Percentiles rank a stretch among this genome's conserved stretches.
phyloP scores from a whole-genome alignment of 2,888 invertebrate genomes.

The Drosophila borealis region DNA sequence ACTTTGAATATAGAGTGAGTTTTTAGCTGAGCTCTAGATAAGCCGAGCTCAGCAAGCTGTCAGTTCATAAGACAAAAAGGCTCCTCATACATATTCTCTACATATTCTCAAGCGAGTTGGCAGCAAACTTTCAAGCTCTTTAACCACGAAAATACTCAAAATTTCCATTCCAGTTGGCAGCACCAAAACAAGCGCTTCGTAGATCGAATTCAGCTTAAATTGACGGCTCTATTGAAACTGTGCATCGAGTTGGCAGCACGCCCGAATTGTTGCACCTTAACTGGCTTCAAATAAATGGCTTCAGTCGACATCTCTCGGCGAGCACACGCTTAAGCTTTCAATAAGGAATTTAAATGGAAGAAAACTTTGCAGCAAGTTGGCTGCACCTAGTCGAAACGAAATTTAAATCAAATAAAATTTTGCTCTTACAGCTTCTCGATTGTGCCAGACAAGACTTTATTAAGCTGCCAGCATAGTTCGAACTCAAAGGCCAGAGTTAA shows the following conservation, averaged over 20 bases:
- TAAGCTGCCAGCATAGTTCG: no score
- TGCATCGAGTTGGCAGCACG: slow-evolving; percentile 9
- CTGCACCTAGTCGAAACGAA: no score
- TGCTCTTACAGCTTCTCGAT: no score
- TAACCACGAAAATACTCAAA: no score
- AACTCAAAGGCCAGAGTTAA: no score
- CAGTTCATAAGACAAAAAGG: no score
- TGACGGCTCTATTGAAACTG: not conserved
- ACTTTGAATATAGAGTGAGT: slow-evolving; percentile 17
- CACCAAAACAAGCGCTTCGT: not conserved
- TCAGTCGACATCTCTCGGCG: not conserved
- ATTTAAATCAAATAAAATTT: no score
- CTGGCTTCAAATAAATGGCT: not conserved
- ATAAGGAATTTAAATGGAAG: not conserved
- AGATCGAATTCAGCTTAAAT: not conserved
- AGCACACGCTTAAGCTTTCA: slow-evolving; percentile 1
- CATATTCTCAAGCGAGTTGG: not conserved
- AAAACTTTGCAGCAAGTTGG: not conserved
- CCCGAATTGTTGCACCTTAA: not conserved
- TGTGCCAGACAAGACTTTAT: no score
- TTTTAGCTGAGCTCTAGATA: not conserved
- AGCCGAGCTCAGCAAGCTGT: not conserved
- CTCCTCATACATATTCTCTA: not conserved
- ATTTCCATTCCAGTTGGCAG: no score
- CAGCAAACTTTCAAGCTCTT: no score